These are phyloP conservation scores for Polia nebulosa DNA, from an alignment of 2,888 invertebrate species.

Conservation along the genomic window DNA sequence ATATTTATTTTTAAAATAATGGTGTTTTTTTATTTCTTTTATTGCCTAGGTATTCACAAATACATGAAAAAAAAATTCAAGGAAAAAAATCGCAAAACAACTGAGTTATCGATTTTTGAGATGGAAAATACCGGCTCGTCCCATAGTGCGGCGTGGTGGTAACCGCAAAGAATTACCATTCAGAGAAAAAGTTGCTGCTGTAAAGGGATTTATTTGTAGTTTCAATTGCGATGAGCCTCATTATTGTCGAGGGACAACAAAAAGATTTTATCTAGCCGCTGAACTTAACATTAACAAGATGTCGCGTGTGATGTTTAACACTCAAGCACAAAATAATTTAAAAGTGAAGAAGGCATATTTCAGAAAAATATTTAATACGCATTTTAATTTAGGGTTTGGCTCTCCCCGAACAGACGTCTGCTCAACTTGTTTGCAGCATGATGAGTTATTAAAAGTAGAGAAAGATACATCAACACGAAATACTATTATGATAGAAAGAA, in stretches of 20 bases:
- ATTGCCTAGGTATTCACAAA: too few relatives aligned
- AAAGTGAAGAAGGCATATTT: conserved; percentile 47
- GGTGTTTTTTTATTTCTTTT: too few relatives aligned
- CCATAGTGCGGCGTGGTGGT: conserved; percentile 7
- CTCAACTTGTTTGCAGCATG: too few relatives aligned
- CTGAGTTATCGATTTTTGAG: too few relatives aligned
- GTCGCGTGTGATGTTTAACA: conserved; percentile 49
- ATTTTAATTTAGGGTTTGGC: conserved; percentile 51
- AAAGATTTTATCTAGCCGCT: conserved; percentile 38
- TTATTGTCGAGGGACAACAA: conserved; percentile 52
- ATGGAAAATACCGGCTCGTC: too few relatives aligned
- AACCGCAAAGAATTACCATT: conserved; percentile 17
- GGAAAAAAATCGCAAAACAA: too few relatives aligned
- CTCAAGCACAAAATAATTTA: conserved; percentile 30
- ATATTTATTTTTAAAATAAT: too few relatives aligned
- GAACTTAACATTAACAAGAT: conserved; percentile 45
- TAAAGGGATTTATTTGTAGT: conserved; percentile 47
- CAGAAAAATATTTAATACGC: conserved; percentile 37
- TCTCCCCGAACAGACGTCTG: conserved; percentile 49
- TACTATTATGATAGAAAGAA: conserved; percentile 28
- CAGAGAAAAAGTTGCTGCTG: conserved; percentile 32
- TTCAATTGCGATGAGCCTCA: conserved; percentile 48
- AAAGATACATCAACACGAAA: conserved; percentile 14
- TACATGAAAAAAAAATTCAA: too few relatives aligned
- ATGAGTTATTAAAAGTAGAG: background rate